Evolutionary conservation across 2,797 vertebrate species (phyloP), one percentile per base, ranked within the genome.

Genomic region (Anas capensis): DNA sequence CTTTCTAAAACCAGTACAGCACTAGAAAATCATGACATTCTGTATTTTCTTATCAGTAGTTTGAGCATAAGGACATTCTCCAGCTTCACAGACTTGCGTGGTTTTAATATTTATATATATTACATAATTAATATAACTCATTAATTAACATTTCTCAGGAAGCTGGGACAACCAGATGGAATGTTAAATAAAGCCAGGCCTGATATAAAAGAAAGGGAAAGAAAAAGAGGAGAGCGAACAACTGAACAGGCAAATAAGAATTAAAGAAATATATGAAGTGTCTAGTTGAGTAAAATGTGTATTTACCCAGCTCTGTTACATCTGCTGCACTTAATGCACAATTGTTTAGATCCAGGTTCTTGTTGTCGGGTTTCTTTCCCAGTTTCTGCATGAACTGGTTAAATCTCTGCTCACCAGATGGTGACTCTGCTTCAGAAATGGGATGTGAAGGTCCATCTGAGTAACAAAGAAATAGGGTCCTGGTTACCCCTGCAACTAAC

Each of bases 251-350:
- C 4, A 90, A 95, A 85, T 48, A 80, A 90, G 46, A 80, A 81
- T 27, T 60, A 57, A 86, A 72, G 11, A 57, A 73, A 70, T 23
- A 7, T 4, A 51, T 46, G 2, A 85, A 92, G 16, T 6, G 10
- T 61, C 23, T 24, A 64, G 36, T 49, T 62, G 21, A 87, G 64
- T 64, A 54, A 56, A 38, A 58, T 2, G 6, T 31, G 10, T 79
- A 90, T 97, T 96, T 95, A 99, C 99, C 98, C 3, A 98, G 93
- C 82, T 99, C 98, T 80, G 97, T 93, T 90, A 98, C 42, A 33
- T 99, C 98, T 6, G 96, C 97, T 8, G 97, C 97, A 10, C 97
- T 98, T 80, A 99, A 95, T 7, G 98, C 97, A 86, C 98, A 98
- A 89, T 98, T 98, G 62, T 97, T 98, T 85, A 99, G 95, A 65